Evolutionary conservation across 1,140 invertebrate genomes (phyloP), one percentile per base, ranked within the genome.

Genomic region (Thrips palmi): DNA sequence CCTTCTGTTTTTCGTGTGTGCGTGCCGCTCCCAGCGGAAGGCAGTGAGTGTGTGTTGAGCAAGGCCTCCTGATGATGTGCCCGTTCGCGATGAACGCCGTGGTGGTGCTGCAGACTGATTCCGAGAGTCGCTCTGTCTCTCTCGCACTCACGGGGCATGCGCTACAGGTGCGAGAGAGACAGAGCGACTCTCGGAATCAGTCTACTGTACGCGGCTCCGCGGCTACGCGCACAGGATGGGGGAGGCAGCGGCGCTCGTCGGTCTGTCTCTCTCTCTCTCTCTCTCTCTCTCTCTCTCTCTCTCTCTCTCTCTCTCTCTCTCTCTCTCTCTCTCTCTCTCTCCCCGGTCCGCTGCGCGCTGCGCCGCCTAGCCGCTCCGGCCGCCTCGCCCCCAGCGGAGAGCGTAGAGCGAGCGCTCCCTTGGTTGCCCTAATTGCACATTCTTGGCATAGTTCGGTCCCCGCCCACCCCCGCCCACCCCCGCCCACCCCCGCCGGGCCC

Each of bases 401-500:
- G n/a, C n/a, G n/a, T n/a, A n/a, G n/a, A n/a, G n/a, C n/a, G n/a
- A n/a, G n/a, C 30, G 32, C 35, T 42, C 40, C 34, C 17, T 20
- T 28, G 23, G 35, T 25, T 35, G 28, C 47, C 43, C 45, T 49
- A 49, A 49, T 49, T 49, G 47, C 47, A 49, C 47, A 49, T 49
- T 49, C 47, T 47, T 49, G 43, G 45, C 42, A 48, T 48, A 48
- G 47, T 48, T 48, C 36, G 33, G 14, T 21, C 27, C 25, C 28
- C n/a, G 32, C 30, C 23, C 40, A 10, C n/a, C 17, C 20, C 10
- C 31, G 22, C 41, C 23, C 19, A 21, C 27, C 28, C 40, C 33
- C 24, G 23, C 31, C 23, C 40, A 19, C 40, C 31, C 21, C 12
- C 34, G 20, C 32, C 34, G 4, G n/a, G 25, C 12, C 21, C 12